Evolutionary conservation across 2,888 invertebrate species (phyloP).

Genomic region (Meloe dianella): DNA sequence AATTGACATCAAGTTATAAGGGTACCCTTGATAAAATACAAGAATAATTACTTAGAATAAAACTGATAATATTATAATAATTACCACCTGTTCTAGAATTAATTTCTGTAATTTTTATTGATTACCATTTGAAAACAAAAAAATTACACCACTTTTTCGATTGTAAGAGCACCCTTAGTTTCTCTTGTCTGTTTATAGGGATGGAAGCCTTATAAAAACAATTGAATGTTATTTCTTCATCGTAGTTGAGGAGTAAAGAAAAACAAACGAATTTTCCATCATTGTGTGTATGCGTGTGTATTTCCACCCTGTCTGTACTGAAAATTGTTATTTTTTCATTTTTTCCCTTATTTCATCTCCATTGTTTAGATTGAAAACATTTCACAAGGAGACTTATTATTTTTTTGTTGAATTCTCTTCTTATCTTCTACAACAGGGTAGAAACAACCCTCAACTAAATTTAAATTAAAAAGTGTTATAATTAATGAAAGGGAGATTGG

Average conservation of each 20-base stretch:
- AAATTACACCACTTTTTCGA: not conserved
- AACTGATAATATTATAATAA: not conserved
- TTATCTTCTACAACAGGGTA: not conserved
- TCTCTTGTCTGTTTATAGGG: not conserved
- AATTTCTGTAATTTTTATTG: not conserved
- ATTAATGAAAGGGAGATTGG: not conserved
- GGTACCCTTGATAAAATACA: not conserved
- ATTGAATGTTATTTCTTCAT: constrained; percentile 8
- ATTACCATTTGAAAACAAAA: not conserved
- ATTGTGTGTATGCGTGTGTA: not conserved
- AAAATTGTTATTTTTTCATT: constrained; percentile 4
- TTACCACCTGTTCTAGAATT: not conserved
- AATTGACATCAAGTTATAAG: not conserved
- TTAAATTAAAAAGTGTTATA: not conserved
- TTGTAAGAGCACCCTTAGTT: not conserved
- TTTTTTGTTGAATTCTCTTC: too few species aligned
- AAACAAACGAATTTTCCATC: constrained; percentile 2
- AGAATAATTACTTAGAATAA: not conserved
- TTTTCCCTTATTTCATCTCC: not conserved
- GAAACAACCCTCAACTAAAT: not conserved
- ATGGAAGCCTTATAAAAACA: not conserved
- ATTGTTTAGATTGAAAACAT: not conserved
- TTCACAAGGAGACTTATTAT: too few species aligned
- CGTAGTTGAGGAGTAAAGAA: not conserved
- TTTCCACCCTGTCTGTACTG: not conserved